A percentile compares a stretch with the other conserved stretches of the same genome.
Evolutionary conservation across 2,797 vertebrate genomes (phyloP).

Genomic region (Leucoraja ocellata): DNA sequence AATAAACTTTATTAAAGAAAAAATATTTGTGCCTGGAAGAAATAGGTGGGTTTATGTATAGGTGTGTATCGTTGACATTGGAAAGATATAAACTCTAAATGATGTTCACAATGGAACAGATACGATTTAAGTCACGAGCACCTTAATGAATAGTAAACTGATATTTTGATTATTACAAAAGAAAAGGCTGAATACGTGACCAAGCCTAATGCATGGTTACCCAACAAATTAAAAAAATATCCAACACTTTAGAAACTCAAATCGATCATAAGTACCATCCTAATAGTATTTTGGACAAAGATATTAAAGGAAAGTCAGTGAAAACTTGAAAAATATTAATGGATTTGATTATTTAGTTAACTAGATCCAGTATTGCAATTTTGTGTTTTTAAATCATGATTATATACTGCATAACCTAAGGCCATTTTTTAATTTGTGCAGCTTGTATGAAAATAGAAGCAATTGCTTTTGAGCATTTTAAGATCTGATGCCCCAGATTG

Average conservation of each 20-base stretch:
- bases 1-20: conserved; percentile 36
- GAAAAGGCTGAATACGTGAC: conserved; percentile 41
- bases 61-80: conserved; percentile 46
- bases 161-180: conserved; percentile 62
- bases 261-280: not conserved
- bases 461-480: conserved; percentile 97
- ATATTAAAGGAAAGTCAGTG: conserved; percentile 79
- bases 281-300: conserved; percentile 53
- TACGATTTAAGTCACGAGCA: conserved; percentile 65
- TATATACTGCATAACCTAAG: conserved; percentile 81
- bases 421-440: conserved; percentile 92
- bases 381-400: conserved; percentile 94
- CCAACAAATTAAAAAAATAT: conserved; percentile 9
- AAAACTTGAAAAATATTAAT: conserved; percentile 91
- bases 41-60: conserved; percentile 45
- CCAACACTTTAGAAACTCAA: not conserved
- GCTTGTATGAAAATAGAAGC: conserved; percentile 88
- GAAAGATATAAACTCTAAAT: conserved; percentile 50
- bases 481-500: conserved; percentile 89
- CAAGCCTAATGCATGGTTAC: not conserved
- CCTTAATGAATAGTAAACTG: conserved; percentile 63
- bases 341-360: conserved; percentile 96
- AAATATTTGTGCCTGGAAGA: conserved; percentile 48
- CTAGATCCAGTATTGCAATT: conserved; percentile 88
- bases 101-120: conserved; percentile 62